phyloP scores from a whole-genome alignment of 2,113 vertebrate species.

The Balaeniceps rex region DNA sequence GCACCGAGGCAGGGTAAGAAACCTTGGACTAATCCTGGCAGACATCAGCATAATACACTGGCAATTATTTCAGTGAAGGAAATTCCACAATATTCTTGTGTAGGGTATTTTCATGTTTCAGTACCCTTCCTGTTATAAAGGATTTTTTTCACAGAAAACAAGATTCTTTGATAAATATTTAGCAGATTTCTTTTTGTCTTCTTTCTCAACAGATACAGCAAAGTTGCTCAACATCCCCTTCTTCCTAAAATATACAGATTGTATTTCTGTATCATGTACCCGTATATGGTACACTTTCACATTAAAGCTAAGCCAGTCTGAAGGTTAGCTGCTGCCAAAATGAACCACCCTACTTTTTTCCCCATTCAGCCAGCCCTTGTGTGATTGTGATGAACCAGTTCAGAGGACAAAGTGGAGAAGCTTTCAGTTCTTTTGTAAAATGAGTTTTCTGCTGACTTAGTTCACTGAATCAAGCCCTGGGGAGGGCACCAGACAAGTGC shows the following conservation, averaged over 20 bases:
- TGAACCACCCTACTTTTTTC: not conserved
- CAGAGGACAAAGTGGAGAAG: not conserved
- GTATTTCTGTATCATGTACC: not conserved
- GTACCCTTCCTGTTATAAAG: not conserved
- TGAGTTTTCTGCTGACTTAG: not conserved
- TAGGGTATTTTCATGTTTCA: not conserved
- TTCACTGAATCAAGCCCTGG: not conserved
- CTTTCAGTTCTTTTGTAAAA: not conserved
- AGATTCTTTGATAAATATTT: not conserved
- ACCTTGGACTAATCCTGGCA: not conserved
- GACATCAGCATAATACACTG: not conserved
- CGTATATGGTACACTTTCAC: not conserved
- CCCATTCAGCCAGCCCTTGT: not conserved
- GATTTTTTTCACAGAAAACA: not conserved
- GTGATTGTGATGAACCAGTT: not conserved
- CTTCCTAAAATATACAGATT: not conserved
- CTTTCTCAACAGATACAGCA: not conserved
- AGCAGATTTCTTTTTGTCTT: not conserved
- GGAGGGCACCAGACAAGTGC: not conserved
- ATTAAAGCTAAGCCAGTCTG: not conserved
- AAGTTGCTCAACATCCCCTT: not conserved
- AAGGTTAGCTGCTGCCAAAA: not conserved
- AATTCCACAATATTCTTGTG: not conserved
- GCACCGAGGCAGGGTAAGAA: not conserved
- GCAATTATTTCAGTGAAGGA: not conserved